Base-by-base conservation (phyloP, 2,113 vertebrate species). In the Gopherus evgoodei region DNA sequence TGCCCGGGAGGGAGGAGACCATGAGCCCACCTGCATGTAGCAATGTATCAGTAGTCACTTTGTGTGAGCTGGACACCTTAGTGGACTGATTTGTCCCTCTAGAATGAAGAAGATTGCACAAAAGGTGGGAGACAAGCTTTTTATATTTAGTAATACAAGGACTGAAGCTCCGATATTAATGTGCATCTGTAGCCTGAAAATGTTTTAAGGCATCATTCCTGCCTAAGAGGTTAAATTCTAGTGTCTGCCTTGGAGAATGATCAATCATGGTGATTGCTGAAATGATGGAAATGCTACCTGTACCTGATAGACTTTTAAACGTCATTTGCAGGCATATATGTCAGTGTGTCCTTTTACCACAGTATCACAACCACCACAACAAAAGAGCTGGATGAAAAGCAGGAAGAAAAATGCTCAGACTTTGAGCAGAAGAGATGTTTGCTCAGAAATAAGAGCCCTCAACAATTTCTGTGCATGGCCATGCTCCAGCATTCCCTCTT, bases 21-120 rank as follows among this genome's bases (percentile, higher is more conserved):
- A n/a, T 38, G n/a, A 27, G 24, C 24, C 11, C 10, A 59, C 42
- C 38, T 76, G 12, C 24, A 47, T 6, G 7, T 76, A 19, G 24
- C 42, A 44, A 44, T 5, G 11, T 76, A 44, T 42, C 75, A 44
- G 27, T 13, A 47, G 22, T 44, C 42, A 72, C n/a, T 72, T 38
- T 72, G 35, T 72, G 19, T 21, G 65, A 22, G 8, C 65, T 72
- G 65, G 17, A 38, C n/a, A 3, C 2, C n/a, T 72, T 44, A 81
- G 81, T 93, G 56, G 90, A 92, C 57, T 75, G n/a, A 93, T 96
- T 86, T 93, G 94, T 91, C 86, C 75, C 49, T 91, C 95, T 94
- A 88, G 38, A 93, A 95, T 96, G 93, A 90, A 95, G 17, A 81
- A 50, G 87, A 54, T 84, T 79, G 47, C 83, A 85, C 91, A 89